Evolutionary conservation across 2,113 vertebrate genomes (phyloP).

Genomic region (Machaerirhynchus nigripectus): DNA sequence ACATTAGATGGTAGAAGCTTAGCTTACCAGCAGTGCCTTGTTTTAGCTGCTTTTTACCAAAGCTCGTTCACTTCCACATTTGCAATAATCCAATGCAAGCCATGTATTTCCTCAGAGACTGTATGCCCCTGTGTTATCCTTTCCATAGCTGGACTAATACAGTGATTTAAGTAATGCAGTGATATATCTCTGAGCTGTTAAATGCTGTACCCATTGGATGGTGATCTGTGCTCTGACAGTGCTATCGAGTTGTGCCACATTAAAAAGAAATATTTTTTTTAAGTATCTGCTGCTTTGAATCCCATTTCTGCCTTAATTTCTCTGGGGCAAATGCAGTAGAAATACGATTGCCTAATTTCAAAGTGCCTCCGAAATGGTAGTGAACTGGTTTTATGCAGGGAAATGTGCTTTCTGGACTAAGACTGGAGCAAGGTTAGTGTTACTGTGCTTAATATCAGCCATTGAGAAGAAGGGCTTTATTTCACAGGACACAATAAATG

Average conservation of each 20-base stretch:
- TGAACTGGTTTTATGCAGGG: background rate
- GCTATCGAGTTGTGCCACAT: background rate
- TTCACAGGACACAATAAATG: background rate
- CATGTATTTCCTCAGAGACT: background rate
- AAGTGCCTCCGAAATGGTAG: background rate
- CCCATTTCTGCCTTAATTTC: background rate
- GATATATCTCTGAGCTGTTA: background rate
- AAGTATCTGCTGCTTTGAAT: background rate
- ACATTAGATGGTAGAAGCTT: background rate
- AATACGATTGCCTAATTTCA: background rate
- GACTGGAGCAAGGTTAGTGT: background rate
- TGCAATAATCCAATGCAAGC: background rate
- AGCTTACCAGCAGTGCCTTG: background rate
- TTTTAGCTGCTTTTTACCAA: background rate
- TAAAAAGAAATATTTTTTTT: background rate
- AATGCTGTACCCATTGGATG: background rate
- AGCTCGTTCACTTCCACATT: background rate
- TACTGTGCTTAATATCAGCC: background rate
- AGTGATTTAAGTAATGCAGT: background rate
- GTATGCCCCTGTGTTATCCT: background rate
- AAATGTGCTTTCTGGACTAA: background rate
- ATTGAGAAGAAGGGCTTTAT: background rate
- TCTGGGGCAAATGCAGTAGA: background rate
- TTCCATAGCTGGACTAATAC: background rate
- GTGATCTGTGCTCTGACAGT: background rate